phyloP scores from a whole-genome alignment of 2,888 invertebrate species.

The Trichopoda pennipes region DNA sequence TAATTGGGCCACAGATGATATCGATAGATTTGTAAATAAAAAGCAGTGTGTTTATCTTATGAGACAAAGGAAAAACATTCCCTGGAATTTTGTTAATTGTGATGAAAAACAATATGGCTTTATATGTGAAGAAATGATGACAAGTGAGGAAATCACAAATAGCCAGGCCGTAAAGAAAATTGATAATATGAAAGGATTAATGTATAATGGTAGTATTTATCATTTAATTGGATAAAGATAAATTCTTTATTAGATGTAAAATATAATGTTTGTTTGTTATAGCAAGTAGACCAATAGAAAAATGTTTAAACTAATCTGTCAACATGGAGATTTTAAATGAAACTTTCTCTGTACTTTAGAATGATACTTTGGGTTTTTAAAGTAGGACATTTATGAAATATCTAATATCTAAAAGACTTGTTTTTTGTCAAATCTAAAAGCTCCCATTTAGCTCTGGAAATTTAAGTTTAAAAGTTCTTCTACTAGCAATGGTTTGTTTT shows the following conservation, averaged over 20 bases:
- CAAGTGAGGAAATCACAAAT: not conserved
- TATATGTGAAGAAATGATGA: constrained; percentile 38
- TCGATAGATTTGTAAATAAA: not conserved
- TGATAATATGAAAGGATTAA: not conserved
- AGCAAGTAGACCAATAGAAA: no score
- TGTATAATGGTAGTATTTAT: constrained; percentile 37
- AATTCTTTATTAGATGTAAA: not conserved
- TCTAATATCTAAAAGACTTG: no score
- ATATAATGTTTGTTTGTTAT: no score
- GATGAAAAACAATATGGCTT: constrained; percentile 40
- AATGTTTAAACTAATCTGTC: no score
- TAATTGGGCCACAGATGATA: constrained; percentile 23
- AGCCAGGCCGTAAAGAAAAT: not conserved
- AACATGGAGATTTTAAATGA: no score
- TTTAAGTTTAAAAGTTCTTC: no score
- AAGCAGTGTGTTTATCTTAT: constrained; percentile 45
- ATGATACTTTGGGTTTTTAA: no score
- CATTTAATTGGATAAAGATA: constrained; percentile 21
- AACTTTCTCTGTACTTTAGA: no score
- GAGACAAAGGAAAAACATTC: constrained; percentile 9
- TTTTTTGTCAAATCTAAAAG: no score
- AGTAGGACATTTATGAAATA: no score
- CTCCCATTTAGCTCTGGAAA: no score
- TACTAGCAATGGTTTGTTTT: no score
- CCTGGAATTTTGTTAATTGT: constrained; percentile 34